Base-by-base conservation (phyloP, 2,113 vertebrate species). In the Macquaria australasica region DNA sequence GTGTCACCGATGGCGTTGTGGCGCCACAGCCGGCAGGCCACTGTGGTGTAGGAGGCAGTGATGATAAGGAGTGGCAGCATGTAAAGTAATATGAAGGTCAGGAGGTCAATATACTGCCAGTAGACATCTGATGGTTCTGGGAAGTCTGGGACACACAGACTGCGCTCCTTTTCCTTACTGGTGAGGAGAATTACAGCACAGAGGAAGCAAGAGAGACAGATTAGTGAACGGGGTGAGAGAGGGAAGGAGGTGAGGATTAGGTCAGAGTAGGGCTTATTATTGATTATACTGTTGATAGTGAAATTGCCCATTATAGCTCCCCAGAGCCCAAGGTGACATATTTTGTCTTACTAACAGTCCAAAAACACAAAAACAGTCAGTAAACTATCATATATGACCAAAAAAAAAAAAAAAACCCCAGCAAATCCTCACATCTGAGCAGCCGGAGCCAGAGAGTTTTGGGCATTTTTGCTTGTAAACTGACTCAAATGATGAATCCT, bases 31-130 rank as follows among this genome's bases (percentile, higher is more conserved):
- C 97, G 97, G 78, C 96, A 97, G 51, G 97, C 98, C 86, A 98
- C 97, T 0, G 96, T 97, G 34, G 94, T 4, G 0, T 99, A 99
- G 81, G 97, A 97, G 21, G 93, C 96, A 0, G 97, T 97, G 93
- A 99, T 97, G 91, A 98, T 96, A 83, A 98, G 77, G 23, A 99
- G 97, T 0, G 98, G 98, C 10, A 99, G 94, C 70, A 99, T 91
- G 5, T 99, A 99, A 16, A 99, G 96, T 31, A 99, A 87, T 60
- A 97, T 77, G 87, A 99, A 99, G 71, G 98, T 99, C 8, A 96
- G 93, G 82, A 98, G 89, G 89, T 99, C 97, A 1, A 98, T 96
- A 82, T 97, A 99, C 94, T 98, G 97, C 97, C 97, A 98, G 86
- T 98, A 98, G 82, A 98, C 93, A 28, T 98, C 97, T 5, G 98